phyloP scores from a whole-genome alignment of 2,797 vertebrate species.

The Paramormyrops hopkinsi region DNA sequence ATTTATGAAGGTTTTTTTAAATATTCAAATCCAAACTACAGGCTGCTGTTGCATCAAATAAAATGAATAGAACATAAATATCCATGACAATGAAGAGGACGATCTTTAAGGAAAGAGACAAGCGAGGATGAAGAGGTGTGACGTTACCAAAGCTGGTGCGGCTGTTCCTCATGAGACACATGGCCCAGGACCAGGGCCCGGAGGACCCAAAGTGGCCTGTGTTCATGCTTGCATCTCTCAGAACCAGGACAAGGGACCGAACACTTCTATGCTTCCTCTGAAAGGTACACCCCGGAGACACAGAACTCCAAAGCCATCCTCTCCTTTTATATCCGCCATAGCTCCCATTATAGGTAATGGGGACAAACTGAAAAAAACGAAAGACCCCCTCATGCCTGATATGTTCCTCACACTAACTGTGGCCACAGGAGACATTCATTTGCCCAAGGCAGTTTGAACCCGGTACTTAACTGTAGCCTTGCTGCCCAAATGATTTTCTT shows the following conservation, averaged over 20 bases:
- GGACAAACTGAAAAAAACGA: constrained; percentile 48
- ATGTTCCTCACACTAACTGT: constrained; percentile 60
- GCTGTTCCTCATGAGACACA: constrained; percentile 71
- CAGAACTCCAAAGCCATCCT: constrained; percentile 19
- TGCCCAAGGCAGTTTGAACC: constrained; percentile 71
- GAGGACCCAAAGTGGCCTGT: constrained; percentile 51
- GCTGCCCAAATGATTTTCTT: constrained; percentile 63
- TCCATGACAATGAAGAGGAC: not conserved
- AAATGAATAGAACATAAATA: not conserved
- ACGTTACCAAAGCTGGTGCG: constrained; percentile 61
- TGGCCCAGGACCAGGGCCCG: constrained; percentile 61
- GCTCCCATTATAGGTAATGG: constrained; percentile 52
- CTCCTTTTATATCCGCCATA: constrained; percentile 53
- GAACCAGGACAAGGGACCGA: not conserved
- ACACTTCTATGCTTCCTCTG: not conserved
- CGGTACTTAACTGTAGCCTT: constrained; percentile 69
- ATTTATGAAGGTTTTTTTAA: not conserved
- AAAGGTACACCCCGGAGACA: not conserved
- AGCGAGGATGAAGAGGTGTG: constrained; percentile 22
- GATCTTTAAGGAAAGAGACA: not conserved
- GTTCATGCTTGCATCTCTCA: constrained; percentile 55
- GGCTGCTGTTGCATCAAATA: not conserved
- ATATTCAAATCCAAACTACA: not conserved
- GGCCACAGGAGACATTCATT: constrained; percentile 74
- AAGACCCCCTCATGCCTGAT: constrained; percentile 65